These are phyloP conservation scores for Nyctereutes procyonoides DNA, from an alignment of 2,113 vertebrate genomes.

Conservation along the genomic window DNA sequence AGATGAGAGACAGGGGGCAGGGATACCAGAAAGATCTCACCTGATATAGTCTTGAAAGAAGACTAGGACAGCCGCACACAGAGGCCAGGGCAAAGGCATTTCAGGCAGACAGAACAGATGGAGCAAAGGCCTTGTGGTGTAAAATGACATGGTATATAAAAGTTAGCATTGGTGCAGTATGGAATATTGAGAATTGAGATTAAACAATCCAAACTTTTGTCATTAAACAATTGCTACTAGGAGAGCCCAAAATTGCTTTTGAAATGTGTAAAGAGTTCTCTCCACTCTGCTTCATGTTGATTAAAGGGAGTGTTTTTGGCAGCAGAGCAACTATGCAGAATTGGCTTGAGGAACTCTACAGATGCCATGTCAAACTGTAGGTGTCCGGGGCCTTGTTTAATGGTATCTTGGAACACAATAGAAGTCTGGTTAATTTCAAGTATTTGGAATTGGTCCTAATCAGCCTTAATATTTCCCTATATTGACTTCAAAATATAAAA, in stretches of 20 bases:
- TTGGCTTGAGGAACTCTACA: neutral
- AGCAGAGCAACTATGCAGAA: neutral
- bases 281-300: neutral
- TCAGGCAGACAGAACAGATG: neutral
- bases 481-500: slow-evolving; percentile 26
- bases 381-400: slow-evolving; percentile 17
- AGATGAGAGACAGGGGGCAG: neutral
- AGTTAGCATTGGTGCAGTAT: neutral
- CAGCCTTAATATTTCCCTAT: neutral
- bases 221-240: slow-evolving; percentile 19
- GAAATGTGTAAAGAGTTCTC: neutral
- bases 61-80: neutral
- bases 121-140: neutral
- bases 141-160: neutral
- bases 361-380: slow-evolving; percentile 6
- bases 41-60: neutral
- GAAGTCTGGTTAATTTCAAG: slow-evolving; percentile 53
- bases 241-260: slow-evolving; percentile 30
- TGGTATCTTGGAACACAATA: neutral
- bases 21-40: neutral
- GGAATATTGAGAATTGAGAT: slow-evolving; percentile 2
- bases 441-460: neutral
- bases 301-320: slow-evolving; percentile 38
- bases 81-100: neutral
- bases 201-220: slow-evolving; percentile 1